Evolutionary conservation across 2,113 vertebrate species (phyloP).

Genomic region (Falco punctatus): DNA sequence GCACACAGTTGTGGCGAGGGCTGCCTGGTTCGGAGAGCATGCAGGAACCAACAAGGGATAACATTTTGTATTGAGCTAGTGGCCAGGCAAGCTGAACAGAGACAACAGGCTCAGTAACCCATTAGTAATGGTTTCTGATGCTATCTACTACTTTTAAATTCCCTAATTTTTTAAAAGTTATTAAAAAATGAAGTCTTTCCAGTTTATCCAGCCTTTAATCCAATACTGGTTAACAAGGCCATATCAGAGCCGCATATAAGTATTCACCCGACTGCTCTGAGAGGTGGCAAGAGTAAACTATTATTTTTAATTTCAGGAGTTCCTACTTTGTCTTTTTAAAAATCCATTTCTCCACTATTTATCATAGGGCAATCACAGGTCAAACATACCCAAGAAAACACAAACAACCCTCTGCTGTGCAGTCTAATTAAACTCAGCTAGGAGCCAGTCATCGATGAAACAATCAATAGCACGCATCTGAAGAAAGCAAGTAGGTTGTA

Average conservation of each 20-base stretch:
- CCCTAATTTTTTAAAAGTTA: not conserved
- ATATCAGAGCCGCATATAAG: not conserved
- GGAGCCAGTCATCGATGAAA: not conserved
- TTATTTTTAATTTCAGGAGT: not conserved
- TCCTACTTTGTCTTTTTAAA: not conserved
- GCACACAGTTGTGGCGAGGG: rapidly evolving
- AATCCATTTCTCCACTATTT: not conserved
- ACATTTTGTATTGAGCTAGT: not conserved
- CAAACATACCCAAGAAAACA: not conserved
- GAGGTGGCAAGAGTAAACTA: not conserved
- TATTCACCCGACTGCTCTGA: not conserved
- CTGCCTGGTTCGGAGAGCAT: not conserved
- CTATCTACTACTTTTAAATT: not conserved
- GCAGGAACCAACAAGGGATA: not conserved
- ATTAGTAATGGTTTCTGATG: not conserved
- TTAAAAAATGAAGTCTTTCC: not conserved
- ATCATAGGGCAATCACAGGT: not conserved
- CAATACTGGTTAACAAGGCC: not conserved
- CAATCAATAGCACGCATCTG: slow-evolving; percentile 36
- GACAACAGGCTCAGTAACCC: not conserved
- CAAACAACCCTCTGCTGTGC: not conserved
- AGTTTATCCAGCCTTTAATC: not conserved
- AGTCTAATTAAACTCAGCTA: not conserved
- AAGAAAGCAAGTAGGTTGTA: not conserved
- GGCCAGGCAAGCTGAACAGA: not conserved